Evolutionary conservation across 2,888 invertebrate genomes (phyloP), one percentile per base, ranked within the genome.

Genomic region (Polyommatus iphigenia): DNA sequence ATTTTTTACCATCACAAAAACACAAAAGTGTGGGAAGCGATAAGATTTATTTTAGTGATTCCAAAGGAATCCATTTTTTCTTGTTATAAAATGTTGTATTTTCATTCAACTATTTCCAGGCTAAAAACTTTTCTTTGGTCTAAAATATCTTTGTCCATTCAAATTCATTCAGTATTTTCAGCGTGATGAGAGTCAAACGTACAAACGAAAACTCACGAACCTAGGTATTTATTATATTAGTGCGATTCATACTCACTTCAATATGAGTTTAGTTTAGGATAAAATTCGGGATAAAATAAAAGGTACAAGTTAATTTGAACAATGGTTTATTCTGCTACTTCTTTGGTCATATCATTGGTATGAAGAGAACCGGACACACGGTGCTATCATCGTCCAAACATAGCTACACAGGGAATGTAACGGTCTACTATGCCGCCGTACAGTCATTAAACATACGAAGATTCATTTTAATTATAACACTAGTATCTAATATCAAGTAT

Each of bases 291-390:
- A 76, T 71, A 46, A 80, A 86, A 87, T 85, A 86, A 90, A 86
- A 86, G 79, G 82, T 78, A 24, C 71, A 10, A 54, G 72, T 80
- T 82, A 81, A 86, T 88, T 89, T 88, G 88, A 93, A 93, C 92
- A 92, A 91, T 86, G 87, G 85, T 93, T 94, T 94, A 93, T 89
- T 94, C 87, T 88, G 87, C 93, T 94, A 94, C 91, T 89, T 95
- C 95, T 95, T 96, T 96, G 95, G 95, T 95, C 95, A 94, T 94
- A 95, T 95, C 95, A 95, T 95, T 95, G 95, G 95, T 95, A 95
- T 91, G 83, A 88, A 86, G 84, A 85, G 86, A 88, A 88, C 85
- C 87, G 83, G 87, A 87, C 89, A 90, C 88, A 87, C 88, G 84
- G 85, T 84, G 24, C 78, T 81, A 75, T 78, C 78, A 80, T 81